These are phyloP conservation scores for Gobionotothen gibberifrons DNA, from an alignment of 2,797 vertebrate genomes.

Conservation along the genomic window DNA sequence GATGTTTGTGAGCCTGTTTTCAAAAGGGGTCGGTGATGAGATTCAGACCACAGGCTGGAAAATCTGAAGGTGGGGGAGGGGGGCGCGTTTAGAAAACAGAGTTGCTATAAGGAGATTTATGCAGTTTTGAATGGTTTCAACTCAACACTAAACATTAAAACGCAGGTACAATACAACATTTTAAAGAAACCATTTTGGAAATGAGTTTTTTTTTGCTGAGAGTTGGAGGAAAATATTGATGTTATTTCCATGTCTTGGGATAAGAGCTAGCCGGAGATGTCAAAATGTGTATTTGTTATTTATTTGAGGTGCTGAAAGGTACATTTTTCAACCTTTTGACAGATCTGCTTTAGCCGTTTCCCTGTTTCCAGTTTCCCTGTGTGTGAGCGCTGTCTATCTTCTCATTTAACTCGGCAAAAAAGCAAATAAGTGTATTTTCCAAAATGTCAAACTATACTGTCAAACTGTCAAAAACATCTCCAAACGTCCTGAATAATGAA, in stretches of 20 bases:
- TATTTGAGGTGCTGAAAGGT: background rate
- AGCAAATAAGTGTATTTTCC: background rate
- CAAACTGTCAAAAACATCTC: background rate
- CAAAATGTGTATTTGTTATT: background rate
- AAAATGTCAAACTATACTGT: background rate
- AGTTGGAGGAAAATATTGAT: background rate
- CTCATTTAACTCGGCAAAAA: background rate
- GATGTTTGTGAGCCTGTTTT: constrained; percentile 91
- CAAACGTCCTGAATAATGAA: background rate
- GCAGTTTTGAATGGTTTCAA: constrained; percentile 28
- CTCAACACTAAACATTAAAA: constrained; percentile 25
- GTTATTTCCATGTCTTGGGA: background rate
- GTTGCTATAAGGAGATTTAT: constrained; percentile 39
- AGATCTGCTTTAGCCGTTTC: background rate
- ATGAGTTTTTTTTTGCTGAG: background rate
- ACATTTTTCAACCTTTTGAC: background rate
- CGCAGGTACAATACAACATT: background rate
- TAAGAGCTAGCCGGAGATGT: background rate
- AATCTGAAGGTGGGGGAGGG: constrained; percentile 44
- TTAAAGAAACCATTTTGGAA: background rate
- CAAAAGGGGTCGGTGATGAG: constrained; percentile 92
- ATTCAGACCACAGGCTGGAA: constrained; percentile 88
- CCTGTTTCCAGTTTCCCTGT: too few relatives aligned
- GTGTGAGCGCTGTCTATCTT: background rate
- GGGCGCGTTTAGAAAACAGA: constrained; percentile 46